A percentile compares a stretch with the other conserved stretches of the same genome.
These are phyloP conservation scores for Lycaena phlaeas DNA, from an alignment of 2,888 invertebrate genomes.

Conservation along the genomic window DNA sequence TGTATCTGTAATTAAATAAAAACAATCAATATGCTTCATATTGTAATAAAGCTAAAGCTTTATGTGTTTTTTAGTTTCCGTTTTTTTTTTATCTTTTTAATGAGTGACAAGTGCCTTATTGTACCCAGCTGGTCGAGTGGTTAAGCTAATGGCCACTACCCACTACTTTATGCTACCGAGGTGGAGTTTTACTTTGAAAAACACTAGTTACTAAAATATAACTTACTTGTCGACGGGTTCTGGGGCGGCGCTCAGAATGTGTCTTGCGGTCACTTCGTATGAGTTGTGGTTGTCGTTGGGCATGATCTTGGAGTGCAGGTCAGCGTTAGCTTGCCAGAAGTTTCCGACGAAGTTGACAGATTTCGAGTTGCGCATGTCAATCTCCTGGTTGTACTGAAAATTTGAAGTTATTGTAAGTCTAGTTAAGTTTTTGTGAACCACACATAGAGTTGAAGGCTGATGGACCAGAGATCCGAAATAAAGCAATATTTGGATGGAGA, in stretches of 20 bases:
- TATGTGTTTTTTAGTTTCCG: no score
- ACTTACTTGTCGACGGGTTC: conserved; percentile 23
- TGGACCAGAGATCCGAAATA: no score
- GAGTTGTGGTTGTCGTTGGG: conserved; percentile 58
- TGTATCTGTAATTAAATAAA: conserved; percentile 30
- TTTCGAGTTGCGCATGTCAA: conserved; percentile 43
- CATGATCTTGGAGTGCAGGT: conserved; percentile 44
- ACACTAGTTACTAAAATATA: neutral
- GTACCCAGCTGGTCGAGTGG: no score
- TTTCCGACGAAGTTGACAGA: conserved; percentile 56
- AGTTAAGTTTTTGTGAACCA: no score
- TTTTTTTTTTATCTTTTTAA: no score
- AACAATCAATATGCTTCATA: neutral
- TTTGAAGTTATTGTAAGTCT: neutral
- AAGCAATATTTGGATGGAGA: no score
- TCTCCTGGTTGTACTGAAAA: conserved; percentile 42
- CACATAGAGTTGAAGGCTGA: no score
- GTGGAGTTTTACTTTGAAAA: no score
- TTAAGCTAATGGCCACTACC: no score
- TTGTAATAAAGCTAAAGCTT: no score
- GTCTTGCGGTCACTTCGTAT: conserved; percentile 70
- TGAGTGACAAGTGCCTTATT: no score
- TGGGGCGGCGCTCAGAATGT: conserved; percentile 35
- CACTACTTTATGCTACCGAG: no score
- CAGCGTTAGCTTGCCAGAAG: conserved; percentile 67